Conservation (phyloP, 2,113 vertebrate genomes). For the Aleadryas rufinucha region DNA sequence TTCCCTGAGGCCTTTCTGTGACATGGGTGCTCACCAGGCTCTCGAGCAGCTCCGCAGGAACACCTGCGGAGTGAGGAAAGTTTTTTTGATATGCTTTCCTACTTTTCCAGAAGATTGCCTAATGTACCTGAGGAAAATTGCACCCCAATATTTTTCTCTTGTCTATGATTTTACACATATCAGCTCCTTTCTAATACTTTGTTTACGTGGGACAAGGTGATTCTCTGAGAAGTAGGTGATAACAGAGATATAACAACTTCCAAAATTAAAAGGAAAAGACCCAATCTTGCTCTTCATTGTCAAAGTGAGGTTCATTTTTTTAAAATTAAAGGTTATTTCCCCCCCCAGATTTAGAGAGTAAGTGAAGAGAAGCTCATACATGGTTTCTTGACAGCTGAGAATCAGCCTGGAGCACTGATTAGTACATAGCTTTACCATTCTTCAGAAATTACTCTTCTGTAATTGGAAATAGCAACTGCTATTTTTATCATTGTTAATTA, state of each 20-base stretch:
- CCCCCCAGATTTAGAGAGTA: neutral
- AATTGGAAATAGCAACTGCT: neutral
- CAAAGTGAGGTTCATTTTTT: neutral
- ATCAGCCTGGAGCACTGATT: neutral
- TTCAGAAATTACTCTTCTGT: neutral
- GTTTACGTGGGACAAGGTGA: fast-evolving
- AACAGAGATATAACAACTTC: neutral
- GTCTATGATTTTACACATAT: neutral
- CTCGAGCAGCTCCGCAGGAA: fast-evolving
- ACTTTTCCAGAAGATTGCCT: neutral
- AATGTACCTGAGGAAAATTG: neutral
- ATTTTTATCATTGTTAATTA: conserved; percentile 4
- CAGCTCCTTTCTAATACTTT: neutral
- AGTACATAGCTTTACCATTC: neutral
- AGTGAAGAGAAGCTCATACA: neutral
- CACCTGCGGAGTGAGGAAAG: fast-evolving
- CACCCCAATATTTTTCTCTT: neutral
- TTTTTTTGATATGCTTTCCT: neutral
- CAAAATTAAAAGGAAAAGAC: neutral
- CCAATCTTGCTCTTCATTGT: neutral
- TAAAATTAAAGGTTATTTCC: neutral
- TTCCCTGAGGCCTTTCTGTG: neutral
- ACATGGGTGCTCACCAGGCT: neutral
- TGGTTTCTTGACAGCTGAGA: neutral
- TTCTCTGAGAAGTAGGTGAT: neutral